Evolutionary conservation across 35 echinoderm and acorn worm species (phyloP), one percentile per base, ranked within the genome.

Genomic region (Diadema setosum): DNA sequence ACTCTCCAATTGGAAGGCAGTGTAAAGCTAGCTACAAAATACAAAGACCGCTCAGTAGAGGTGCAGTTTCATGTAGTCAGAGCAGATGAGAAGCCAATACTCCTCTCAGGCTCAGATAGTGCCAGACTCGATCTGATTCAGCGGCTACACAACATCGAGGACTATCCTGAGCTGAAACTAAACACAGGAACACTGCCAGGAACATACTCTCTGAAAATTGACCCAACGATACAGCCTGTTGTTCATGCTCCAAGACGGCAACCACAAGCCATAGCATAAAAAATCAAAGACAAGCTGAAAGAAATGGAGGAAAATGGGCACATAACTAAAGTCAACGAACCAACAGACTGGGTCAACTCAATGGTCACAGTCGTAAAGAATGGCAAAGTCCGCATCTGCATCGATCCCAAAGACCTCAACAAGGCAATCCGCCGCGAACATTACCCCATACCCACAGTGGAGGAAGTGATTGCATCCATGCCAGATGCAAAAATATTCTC

Each of bases 371-470:
- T 94, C 2, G 64, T 91, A 24, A 91, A 91, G 40, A 20, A 39
- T 39, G 86, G 69, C 9, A 90, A 97, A 57, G 9, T 93, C 5
- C 24, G 90, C 49, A 93, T 97, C n/a, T 93, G 90, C 57, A 35
- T 89, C 5, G 94, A 97, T 80, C 70, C 83, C 3, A 92, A 64
- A 75, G 82, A 90, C 46, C 80, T 93, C 31, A 95, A 95, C 27
- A 48, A 35, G 52, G 89, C 85, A 0, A 84, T 88, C 3, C 31
- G 89, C 3, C 36, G 64, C 5, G 82, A 94, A 42, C 81, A 90
- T 49, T 94, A 94, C 55, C 58, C 81, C 12, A 89, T 90, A 5
- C 89, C 93, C 4, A 88, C 81, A 24, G 64, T 91, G 0, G 94
- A 93, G 64, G 94, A 90, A 70, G 83, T 93, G 12, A 63, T 91